phyloP scores from a whole-genome alignment of 2,113 vertebrate species.

The Himantopus leucocephalus region DNA sequence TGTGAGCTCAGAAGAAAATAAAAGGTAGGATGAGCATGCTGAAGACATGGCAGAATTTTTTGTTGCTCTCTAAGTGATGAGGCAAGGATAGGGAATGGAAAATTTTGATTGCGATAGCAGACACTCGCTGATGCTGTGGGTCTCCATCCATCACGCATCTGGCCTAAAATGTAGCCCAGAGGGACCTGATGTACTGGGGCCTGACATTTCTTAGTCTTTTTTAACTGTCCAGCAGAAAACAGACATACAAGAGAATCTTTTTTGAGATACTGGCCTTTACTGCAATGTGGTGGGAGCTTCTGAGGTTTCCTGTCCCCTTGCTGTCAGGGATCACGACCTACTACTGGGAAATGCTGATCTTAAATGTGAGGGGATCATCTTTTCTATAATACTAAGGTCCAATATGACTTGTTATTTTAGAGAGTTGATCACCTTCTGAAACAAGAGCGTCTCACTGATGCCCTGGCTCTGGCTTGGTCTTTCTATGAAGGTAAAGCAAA shows the following conservation, averaged over 20 bases:
- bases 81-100: not conserved
- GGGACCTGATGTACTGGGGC: not conserved
- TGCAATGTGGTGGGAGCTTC: not conserved
- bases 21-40: not conserved
- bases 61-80: not conserved
- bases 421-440: conserved; percentile 91
- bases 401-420: conserved; percentile 67
- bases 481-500: conserved; percentile 96
- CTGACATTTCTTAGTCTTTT: not conserved
- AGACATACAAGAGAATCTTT: not conserved
- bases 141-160: not conserved
- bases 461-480: conserved; percentile 93
- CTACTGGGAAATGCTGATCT: not conserved
- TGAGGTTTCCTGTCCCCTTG: not conserved
- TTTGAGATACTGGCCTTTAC: not conserved
- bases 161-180: not conserved
- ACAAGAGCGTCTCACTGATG: conserved; percentile 90
- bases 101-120: not conserved
- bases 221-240: not conserved
- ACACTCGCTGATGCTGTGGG: not conserved
- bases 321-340: not conserved
- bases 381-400: not conserved
- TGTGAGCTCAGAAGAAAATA: not conserved
- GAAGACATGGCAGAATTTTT: not conserved
- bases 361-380: not conserved